Evolutionary conservation across 2,113 vertebrate genomes (phyloP), one percentile per base, ranked within the genome.

Genomic region (Hassar affinis): DNA sequence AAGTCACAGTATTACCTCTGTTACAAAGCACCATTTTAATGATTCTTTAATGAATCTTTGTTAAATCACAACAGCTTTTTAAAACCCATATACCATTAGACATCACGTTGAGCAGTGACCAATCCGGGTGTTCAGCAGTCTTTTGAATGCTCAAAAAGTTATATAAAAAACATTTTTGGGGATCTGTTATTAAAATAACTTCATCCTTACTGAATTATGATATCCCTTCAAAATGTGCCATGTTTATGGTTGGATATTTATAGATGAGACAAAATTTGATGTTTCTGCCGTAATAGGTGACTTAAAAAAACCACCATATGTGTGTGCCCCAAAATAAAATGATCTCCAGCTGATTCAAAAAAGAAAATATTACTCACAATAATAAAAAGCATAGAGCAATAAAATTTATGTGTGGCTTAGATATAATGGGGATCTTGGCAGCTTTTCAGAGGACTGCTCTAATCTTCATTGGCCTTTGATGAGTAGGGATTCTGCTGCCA

Each of bases 351-450:
- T 25, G 49, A 30, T 84, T 56, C n/a, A 33, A 17, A 69, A 45
- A 61, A 69, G 38, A 77, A 68, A 78, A 84, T 69, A 47, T 47
- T 78, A 30, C 75, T 25, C 15, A 27, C 59, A 68, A 66, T 56
- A 62, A 78, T 79, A 47, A 77, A 78, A 83, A 45, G 61, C 51
- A 78, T 66, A 69, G 42, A 69, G 51, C 62, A 38, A 78, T 84
- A 42, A 78, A 52, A 56, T 45, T 33, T 45, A 22, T 25, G 47
- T 11, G 38, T 35, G 42, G 56, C 49, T 82, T 18, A 20, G 57
- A 33, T 78, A 68, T 68, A 78, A 83, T 3, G 6, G 49, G 51
- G 42, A 2, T 69, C 27, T 56, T 77, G 82, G 82, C 61, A 84
- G 71, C 20, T 25, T 83, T 68, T 68, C 35, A 38, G 33, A 56